Evolutionary conservation across 2,113 vertebrate species (phyloP).

Genomic region (Cygnus buccinator): DNA sequence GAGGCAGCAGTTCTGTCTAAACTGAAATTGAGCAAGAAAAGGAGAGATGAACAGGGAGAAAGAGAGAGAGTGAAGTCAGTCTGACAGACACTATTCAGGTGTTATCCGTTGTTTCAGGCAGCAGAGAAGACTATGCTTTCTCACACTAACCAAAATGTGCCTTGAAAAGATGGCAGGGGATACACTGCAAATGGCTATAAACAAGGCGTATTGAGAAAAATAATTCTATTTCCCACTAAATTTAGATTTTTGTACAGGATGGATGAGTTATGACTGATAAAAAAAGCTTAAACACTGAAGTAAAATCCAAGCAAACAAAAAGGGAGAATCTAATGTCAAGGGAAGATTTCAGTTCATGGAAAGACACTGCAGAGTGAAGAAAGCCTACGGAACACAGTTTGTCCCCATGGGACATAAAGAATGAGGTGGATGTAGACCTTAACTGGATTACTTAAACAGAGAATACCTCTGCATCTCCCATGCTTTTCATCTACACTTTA

Average conservation of each 20-base stretch:
- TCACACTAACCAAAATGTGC: not conserved
- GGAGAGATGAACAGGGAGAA: not conserved
- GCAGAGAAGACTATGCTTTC: not conserved
- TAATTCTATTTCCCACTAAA: not conserved
- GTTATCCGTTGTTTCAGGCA: not conserved
- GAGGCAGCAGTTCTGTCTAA: not conserved
- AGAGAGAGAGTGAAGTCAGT: not conserved
- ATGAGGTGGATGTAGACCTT: not conserved
- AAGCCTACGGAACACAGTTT: not conserved
- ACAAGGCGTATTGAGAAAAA: not conserved
- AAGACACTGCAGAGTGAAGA: not conserved
- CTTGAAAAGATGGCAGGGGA: not conserved
- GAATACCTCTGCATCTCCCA: not conserved
- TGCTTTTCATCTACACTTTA: not conserved
- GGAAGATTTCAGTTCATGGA: fast-evolving
- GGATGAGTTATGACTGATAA: not conserved
- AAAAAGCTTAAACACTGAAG: not conserved
- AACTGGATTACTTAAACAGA: not conserved
- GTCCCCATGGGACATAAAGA: not conserved
- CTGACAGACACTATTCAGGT: not conserved
- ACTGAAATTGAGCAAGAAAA: not conserved
- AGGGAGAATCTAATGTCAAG: not conserved
- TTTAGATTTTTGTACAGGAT: not conserved
- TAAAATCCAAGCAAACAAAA: not conserved
- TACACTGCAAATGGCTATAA: not conserved